Evolutionary conservation across 2,888 invertebrate species (phyloP).

Genomic region (Harpagoxenus sublaevis): DNA sequence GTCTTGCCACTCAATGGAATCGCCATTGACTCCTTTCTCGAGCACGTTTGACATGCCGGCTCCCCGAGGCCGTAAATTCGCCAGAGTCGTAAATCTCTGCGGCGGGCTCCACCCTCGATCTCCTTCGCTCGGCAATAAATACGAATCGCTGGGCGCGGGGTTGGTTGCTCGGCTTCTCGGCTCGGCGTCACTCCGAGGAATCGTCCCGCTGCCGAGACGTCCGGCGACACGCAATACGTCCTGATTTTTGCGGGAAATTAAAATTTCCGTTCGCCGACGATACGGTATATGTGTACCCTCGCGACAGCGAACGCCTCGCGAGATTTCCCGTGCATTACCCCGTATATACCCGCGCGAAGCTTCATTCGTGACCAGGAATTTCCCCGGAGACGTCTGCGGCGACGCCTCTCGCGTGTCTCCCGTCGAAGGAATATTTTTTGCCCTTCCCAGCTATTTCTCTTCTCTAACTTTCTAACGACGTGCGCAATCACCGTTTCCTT

Average conservation of each 20-base stretch:
- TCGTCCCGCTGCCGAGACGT: slow-evolving; percentile 37
- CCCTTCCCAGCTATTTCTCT: slow-evolving; percentile 31
- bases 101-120: slow-evolving; percentile 60
- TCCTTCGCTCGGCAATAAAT: slow-evolving; percentile 71
- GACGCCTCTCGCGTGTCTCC: slow-evolving; percentile 55
- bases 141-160: slow-evolving; percentile 66
- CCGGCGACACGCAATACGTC: slow-evolving; percentile 46
- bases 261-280: slow-evolving; percentile 61
- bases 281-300: background rate
- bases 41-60: slow-evolving; percentile 46
- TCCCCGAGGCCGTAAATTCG: slow-evolving; percentile 65
- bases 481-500: slow-evolving; percentile 2
- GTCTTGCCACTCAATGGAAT: slow-evolving; percentile 55
- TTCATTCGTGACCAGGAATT: slow-evolving; percentile 76
- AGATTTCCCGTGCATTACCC: slow-evolving; percentile 65
- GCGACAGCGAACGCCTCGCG: slow-evolving; percentile 22
- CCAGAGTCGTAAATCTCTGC: slow-evolving; percentile 70
- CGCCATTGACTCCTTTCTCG: slow-evolving; percentile 53
- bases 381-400: slow-evolving; percentile 75
- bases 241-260: slow-evolving; percentile 76
- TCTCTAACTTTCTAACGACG: slow-evolving; percentile 20
- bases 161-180: slow-evolving; percentile 58
- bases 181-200: slow-evolving; percentile 11
- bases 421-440: slow-evolving; percentile 44
- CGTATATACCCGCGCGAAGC: background rate